A percentile compares a stretch with the other conserved stretches of the same genome.
These are phyloP conservation scores for Cygnus buccinator DNA, from an alignment of 2,113 vertebrate genomes.

Conservation along the genomic window DNA sequence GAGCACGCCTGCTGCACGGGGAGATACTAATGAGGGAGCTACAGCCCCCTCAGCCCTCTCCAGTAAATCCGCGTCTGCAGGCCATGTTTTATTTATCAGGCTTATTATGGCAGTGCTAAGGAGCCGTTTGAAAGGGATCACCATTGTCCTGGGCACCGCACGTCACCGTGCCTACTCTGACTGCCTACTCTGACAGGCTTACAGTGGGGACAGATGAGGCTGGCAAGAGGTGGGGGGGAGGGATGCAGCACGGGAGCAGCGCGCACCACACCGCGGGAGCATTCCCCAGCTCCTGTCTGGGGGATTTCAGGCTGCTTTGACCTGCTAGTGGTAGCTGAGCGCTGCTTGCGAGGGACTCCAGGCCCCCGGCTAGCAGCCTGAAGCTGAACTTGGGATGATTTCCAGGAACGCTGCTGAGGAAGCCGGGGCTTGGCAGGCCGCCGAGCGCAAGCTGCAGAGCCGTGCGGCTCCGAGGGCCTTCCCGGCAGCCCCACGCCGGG, in stretches of 20 bases:
- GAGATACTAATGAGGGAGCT: constrained; percentile 71
- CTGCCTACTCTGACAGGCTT: neutral
- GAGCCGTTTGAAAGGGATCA: constrained; percentile 53
- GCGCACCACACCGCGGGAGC: fast-evolving
- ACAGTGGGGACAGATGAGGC: neutral
- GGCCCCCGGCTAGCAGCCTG: neutral
- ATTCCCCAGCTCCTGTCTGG: neutral
- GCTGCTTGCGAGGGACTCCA: neutral
- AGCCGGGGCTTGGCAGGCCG: neutral
- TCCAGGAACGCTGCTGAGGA: neutral
- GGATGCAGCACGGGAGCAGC: fast-evolving
- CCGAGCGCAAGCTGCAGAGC: neutral
- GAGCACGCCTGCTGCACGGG: constrained; percentile 49
- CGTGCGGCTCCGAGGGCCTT: fast-evolving
- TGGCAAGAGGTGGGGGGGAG: neutral
- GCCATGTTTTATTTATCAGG: constrained; percentile 69
- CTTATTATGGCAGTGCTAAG: constrained; percentile 67
- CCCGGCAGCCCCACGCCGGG: neutral
- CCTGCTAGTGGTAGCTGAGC: neutral
- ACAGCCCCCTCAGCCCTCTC: constrained; percentile 67
- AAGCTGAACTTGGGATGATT: neutral
- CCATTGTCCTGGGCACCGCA: constrained; percentile 8
- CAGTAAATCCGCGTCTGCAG: constrained; percentile 63
- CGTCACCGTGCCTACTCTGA: neutral
- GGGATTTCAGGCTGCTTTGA: neutral